phyloP scores from a whole-genome alignment of 2,797 vertebrate species.

The Spinus pinus region DNA sequence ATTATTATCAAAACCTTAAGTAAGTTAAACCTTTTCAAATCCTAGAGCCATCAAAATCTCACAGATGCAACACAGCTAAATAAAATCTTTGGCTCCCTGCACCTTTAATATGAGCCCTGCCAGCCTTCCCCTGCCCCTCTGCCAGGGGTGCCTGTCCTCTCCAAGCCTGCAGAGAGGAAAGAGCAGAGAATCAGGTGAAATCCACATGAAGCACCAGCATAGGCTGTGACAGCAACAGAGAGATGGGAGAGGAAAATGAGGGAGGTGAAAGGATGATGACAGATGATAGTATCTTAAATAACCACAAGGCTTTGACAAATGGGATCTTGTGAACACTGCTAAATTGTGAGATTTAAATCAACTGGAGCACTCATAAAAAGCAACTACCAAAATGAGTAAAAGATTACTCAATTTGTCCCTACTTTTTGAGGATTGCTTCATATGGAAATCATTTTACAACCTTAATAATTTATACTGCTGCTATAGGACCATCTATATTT shows the following conservation, averaged over 20 bases:
- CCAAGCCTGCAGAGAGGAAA: neutral
- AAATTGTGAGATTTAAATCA: conserved; percentile 34
- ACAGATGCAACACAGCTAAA: neutral
- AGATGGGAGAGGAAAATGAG: conserved; percentile 11
- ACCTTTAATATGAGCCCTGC: neutral
- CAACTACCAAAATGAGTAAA: conserved; percentile 12
- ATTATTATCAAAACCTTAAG: neutral
- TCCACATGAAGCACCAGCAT: neutral
- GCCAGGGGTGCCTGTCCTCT: neutral
- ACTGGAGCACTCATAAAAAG: neutral
- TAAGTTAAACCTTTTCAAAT: neutral
- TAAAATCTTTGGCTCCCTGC: neutral
- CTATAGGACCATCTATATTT: neutral
- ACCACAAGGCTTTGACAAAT: conserved; percentile 48
- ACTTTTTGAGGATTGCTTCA: conserved; percentile 16
- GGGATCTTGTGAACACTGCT: neutral
- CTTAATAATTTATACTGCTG: neutral
- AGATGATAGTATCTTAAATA: conserved; percentile 52
- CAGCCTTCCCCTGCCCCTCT: neutral
- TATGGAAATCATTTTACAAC: neutral
- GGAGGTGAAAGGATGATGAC: conserved; percentile 53
- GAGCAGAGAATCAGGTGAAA: neutral
- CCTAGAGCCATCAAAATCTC: neutral
- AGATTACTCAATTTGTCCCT: conserved; percentile 32
- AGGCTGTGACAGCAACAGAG: neutral